Percentiles rank a stretch among this genome's conserved stretches.
Evolutionary conservation across 2,797 vertebrate genomes (phyloP).

Genomic region (Argentina silus): DNA sequence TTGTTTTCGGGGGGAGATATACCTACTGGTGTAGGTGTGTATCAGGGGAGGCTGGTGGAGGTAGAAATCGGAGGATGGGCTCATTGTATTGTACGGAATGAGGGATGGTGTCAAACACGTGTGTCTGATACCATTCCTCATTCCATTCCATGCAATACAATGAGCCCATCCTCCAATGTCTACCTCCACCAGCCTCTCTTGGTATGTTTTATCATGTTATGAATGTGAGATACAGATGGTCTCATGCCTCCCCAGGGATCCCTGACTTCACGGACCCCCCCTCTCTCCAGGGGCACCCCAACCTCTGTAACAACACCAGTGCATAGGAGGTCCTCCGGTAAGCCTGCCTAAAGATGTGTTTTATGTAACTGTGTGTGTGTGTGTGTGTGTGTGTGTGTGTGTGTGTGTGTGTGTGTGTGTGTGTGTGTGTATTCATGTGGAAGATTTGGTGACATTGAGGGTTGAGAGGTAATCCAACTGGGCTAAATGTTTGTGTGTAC

Average conservation of each 20-base stretch:
- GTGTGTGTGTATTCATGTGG: conserved; percentile 2
- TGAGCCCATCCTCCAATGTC: too few relatives aligned
- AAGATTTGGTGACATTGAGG: not conserved
- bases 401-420: conserved; percentile 59
- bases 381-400: conserved; percentile 47
- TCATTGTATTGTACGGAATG: too few relatives aligned
- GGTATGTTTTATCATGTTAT: too few relatives aligned
- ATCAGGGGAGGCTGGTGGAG: too few relatives aligned
- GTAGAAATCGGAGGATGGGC: too few relatives aligned
- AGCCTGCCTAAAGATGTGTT: conserved; percentile 18
- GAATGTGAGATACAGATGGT: not conserved
- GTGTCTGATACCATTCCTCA: too few relatives aligned
- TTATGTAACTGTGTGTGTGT: not conserved
- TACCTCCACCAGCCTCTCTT: too few relatives aligned
- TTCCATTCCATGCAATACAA: too few relatives aligned
- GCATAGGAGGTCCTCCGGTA: conserved; percentile 83
- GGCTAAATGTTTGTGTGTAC: not conserved
- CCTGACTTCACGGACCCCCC: conserved; percentile 68
- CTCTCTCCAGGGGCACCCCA: conserved; percentile 63
- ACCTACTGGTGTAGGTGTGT: not conserved
- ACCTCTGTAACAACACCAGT: conserved; percentile 41
- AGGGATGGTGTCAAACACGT: too few relatives aligned
- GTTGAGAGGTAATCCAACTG: too few relatives aligned
- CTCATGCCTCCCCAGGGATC: conserved; percentile 63
- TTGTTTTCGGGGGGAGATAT: too few relatives aligned